Percentiles rank a stretch among this genome's conserved stretches.
These are phyloP conservation scores for Saimiri boliviensis DNA, from an alignment of 2,113 vertebrate species.

Conservation along the genomic window DNA sequence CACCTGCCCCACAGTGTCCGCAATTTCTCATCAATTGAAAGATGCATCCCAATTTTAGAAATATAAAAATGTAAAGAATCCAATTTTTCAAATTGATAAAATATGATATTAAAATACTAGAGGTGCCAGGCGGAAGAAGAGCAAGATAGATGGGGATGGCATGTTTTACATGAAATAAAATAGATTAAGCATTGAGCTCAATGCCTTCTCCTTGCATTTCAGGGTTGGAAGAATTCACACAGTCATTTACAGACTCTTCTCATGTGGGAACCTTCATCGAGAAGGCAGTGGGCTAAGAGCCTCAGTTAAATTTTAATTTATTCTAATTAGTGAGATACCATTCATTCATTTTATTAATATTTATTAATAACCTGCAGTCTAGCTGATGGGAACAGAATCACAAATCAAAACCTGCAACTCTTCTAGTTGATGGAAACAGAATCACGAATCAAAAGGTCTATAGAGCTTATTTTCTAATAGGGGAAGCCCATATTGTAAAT, in stretches of 20 bases:
- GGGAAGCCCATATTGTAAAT: background rate
- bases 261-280: background rate
- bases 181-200: background rate
- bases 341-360: background rate
- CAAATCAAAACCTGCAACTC: background rate
- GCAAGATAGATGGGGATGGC: background rate
- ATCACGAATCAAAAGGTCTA: background rate
- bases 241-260: background rate
- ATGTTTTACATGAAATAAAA: background rate
- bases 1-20: background rate
- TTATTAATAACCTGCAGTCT: background rate
- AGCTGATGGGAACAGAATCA: no score
- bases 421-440: background rate
- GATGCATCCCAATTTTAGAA: background rate
- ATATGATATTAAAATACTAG: background rate
- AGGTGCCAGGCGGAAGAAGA: background rate
- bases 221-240: background rate
- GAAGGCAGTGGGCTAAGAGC: background rate
- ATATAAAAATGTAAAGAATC: background rate
- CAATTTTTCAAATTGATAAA: background rate
- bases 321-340: background rate
- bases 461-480: background rate
- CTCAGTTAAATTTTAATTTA: background rate
- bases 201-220: background rate
- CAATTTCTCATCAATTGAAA: background rate